These are phyloP conservation scores for Ceryle rudis DNA, from an alignment of 2,797 vertebrate species.

Conservation along the genomic window DNA sequence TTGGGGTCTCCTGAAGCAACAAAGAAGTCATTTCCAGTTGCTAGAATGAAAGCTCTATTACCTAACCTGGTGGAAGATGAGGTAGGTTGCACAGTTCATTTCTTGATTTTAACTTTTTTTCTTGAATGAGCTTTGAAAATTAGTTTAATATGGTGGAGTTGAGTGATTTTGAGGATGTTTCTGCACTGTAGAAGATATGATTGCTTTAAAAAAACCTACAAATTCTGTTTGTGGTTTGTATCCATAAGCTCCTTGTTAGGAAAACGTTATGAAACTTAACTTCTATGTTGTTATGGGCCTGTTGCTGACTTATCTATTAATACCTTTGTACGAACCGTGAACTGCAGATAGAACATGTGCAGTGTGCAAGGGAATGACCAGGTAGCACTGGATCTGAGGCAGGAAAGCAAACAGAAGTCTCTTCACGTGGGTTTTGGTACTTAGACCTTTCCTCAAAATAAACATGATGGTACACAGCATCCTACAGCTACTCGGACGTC, in stretches of 20 bases:
- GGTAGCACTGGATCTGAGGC: background rate
- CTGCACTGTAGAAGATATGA: background rate
- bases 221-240: background rate
- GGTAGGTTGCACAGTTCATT: slow-evolving; percentile 74
- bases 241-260: background rate
- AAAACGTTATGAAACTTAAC: background rate
- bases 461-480: background rate
- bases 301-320: background rate
- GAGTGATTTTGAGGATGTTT: background rate
- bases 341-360: background rate
- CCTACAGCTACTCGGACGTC: background rate
- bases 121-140: background rate
- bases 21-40: slow-evolving; percentile 87
- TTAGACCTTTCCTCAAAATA: background rate
- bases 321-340: background rate
- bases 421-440: background rate
- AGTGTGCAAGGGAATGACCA: background rate
- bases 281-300: background rate
- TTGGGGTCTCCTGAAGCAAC: slow-evolving; percentile 86
- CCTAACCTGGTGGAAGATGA: slow-evolving; percentile 80
- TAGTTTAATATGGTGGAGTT: background rate
- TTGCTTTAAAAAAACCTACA: background rate
- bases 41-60: slow-evolving; percentile 82
- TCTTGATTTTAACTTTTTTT: background rate
- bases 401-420: background rate